Conservation (phyloP, 2,888 invertebrate species). For the Chymomyza caudatula region DNA sequence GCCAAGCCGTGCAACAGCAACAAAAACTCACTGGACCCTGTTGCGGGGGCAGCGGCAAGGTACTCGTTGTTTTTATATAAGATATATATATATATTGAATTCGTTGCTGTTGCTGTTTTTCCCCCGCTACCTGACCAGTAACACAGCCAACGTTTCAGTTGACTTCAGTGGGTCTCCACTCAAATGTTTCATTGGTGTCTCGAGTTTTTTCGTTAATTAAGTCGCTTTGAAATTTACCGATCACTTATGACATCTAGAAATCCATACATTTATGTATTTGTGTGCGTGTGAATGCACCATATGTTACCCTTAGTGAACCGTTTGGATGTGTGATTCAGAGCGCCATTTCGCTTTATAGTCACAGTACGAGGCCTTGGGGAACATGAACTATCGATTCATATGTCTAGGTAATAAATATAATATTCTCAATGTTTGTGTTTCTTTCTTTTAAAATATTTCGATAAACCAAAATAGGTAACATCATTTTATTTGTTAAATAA, state of each 20-base stretch:
- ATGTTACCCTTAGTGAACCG: background rate
- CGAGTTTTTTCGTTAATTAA: constrained; percentile 4
- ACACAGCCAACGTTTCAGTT: constrained; percentile 1
- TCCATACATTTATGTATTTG: background rate
- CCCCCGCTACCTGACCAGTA: constrained; percentile 3
- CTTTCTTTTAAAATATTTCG: background rate
- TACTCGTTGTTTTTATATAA: background rate
- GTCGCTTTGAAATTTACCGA: constrained; percentile 18
- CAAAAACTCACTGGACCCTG: background rate
- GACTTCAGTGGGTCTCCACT: background rate
- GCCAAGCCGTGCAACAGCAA: background rate
- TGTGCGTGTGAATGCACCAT: background rate
- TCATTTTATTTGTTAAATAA: no score
- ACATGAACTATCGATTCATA: background rate
- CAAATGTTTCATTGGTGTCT: no score
- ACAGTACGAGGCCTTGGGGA: background rate
- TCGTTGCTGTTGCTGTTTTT: background rate
- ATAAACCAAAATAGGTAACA: no score
- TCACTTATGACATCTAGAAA: background rate
- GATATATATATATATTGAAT: background rate
- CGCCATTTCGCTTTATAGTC: background rate
- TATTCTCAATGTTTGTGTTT: background rate
- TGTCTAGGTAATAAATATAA: background rate
- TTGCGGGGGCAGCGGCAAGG: constrained; percentile 2
- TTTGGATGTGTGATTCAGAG: background rate